Evolutionary conservation across 2,113 vertebrate species (phyloP).

Genomic region (Fukomys damarensis): DNA sequence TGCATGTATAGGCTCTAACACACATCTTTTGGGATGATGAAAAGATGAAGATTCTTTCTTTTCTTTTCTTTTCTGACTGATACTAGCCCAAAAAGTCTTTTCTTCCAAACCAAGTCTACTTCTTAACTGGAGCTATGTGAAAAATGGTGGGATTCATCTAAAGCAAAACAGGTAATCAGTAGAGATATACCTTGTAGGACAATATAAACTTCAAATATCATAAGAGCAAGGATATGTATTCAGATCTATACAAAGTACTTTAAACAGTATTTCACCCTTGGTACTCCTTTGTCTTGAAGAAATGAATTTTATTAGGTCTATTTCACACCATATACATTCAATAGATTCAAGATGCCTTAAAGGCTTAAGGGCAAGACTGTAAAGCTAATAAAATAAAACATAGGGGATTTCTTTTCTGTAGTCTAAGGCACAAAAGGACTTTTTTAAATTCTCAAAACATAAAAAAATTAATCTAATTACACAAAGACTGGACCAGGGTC

Average conservation of each 20-base stretch:
- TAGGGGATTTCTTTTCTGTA: not conserved
- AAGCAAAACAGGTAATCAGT: not conserved
- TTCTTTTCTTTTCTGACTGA: slow-evolving; percentile 14
- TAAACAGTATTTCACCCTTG: not conserved
- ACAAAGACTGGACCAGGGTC: no score
- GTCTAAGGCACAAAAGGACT: not conserved
- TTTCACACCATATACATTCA: not conserved
- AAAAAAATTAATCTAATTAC: not conserved
- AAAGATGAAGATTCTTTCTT: not conserved
- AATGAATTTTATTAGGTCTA: not conserved
- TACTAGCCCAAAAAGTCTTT: not conserved
- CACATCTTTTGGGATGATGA: not conserved
- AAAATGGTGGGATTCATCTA: slow-evolving; percentile 18
- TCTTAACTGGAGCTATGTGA: not conserved
- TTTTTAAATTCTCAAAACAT: slow-evolving; percentile 5
- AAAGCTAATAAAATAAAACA: not conserved
- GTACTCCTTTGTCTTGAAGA: not conserved
- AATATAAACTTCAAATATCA: not conserved
- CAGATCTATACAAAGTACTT: not conserved
- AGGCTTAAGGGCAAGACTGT: slow-evolving; percentile 8
- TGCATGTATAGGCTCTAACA: not conserved
- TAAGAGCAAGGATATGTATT: not conserved
- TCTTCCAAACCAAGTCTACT: not conserved
- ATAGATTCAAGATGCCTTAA: not conserved
- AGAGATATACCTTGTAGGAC: not conserved